Evolutionary conservation across 2,888 invertebrate species (phyloP), one percentile per base, ranked within the genome.

Genomic region (Polydesmus complanatus): DNA sequence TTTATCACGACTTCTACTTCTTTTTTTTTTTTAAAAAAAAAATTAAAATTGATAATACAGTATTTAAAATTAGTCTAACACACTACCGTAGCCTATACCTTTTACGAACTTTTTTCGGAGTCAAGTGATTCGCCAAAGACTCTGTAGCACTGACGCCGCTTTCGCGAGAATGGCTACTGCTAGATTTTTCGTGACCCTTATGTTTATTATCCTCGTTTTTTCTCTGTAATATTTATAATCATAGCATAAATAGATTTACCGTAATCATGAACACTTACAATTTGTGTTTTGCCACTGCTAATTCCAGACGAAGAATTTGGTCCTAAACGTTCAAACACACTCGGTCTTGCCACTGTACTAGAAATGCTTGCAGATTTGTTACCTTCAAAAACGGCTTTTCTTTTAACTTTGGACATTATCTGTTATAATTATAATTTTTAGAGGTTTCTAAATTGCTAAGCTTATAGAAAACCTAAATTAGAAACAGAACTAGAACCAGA

Each of bases 251-350:
- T 48, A 48, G 18, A 14, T 14, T 11, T 14, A 52, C 8, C 8
- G 21, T 11, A 19, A 14, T 14, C 14, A 19, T 37, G 37, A 8
- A 37, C 14, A 8, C 14, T 8, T 37, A 37, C 14, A 8, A 37
- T 14, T 37, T 37, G 37, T 37, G 14, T 8, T 37, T 37, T 37
- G 37, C 37, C 37, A n/a, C n/a, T n/a, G 51, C 51, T 51, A 5
- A n/a, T 8, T 22, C 23, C 27, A n/a, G 50, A 27, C 14, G 57
- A 22, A 14, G 63, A 63, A 8, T 62, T 62, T 21, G 63, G 63
- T 68, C 87, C 87, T 70, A 87, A 80, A 69, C 87, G 81, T 76
- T 87, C 87, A 77, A 88, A 88, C 68, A 88, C 87, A 79, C 86
- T 87, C 67, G 85, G 86, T 74, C 86, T 80, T 8, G 37, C 37